phyloP scores from a whole-genome alignment of 2,888 invertebrate genomes.

The Volucella bombylans region DNA sequence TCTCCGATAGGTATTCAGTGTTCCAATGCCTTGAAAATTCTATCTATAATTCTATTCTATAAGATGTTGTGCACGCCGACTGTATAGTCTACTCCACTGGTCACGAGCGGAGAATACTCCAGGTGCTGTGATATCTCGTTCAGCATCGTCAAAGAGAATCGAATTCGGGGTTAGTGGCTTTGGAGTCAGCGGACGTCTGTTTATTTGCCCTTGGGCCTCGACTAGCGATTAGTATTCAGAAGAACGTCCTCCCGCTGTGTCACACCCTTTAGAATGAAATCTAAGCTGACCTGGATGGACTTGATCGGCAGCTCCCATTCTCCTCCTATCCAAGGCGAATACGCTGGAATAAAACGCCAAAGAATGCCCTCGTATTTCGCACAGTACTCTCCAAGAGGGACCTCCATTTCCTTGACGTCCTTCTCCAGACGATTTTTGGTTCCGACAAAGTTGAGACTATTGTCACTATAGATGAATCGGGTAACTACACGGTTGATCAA shows the following conservation, averaged over 20 bases:
- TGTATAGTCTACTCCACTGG: conserved; percentile 26
- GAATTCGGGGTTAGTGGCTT: too few species aligned
- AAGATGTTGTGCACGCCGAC: conserved; percentile 19
- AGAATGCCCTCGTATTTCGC: background rate
- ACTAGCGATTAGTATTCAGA: too few species aligned
- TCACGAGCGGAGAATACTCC: background rate
- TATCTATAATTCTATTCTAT: too few species aligned
- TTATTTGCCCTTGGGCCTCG: too few species aligned
- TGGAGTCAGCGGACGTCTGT: too few species aligned
- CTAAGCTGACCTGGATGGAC: too few species aligned
- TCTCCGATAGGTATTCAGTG: conserved; percentile 5
- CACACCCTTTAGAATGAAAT: too few species aligned
- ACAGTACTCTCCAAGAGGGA: background rate
- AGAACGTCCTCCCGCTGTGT: too few species aligned
- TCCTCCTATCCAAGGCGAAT: conserved; percentile 14
- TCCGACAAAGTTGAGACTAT: background rate
- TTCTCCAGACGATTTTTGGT: background rate
- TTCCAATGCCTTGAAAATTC: conserved; percentile 11
- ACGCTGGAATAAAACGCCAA: conserved; percentile 12
- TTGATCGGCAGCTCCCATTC: too few species aligned
- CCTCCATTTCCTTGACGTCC: background rate
- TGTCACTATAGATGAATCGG: conserved; percentile 8
- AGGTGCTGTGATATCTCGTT: conserved; percentile 14
- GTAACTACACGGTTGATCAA: conserved; percentile 9
- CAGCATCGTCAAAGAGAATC: too few species aligned